Base-by-base conservation (phyloP, 1,140 invertebrate species). In the Macrostomum lignano region DNA sequence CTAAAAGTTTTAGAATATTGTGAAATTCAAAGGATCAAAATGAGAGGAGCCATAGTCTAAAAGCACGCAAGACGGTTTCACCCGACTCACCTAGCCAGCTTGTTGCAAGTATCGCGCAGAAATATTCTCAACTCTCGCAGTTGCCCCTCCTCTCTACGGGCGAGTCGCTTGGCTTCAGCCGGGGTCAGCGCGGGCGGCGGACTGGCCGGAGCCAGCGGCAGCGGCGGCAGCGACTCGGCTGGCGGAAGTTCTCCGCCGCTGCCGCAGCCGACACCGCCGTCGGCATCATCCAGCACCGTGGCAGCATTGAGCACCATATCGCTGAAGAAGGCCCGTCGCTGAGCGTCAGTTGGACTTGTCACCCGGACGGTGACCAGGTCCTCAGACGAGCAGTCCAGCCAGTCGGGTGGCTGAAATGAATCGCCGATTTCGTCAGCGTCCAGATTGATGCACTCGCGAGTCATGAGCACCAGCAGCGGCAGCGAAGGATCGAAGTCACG, bases 121-220 rank as follows among this genome's bases (percentile, higher is more conserved):
- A n/a, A n/a, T n/a, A n/a, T n/a, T 39, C 78, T 58, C 15, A 84
- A 58, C 55, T 84, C 74, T 38, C 75, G 58, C 22, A 81, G 51
- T 0, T 72, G 72, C 35, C 68, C 65, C 49, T 81, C 75, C 49
- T 81, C 74, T 40, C 70, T 67, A 39, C 74, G 66, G 36, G 67
- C 65, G 10, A 77, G 46, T 11, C 65, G 58, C 37, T 65, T 62
- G 21, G 66, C 51, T 44, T 81, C 71, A 77, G 57, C 39, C 70
- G 68, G n/a, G 21, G 67, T 63, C 30, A 71, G 70, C 25, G 67
- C 62, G 10, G 71, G 69, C 2, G 71, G 67, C 1, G 71, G 69
- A n/a, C n/a, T n/a, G n/a, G n/a, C n/a, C n/a, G n/a, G n/a, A n/a
- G n/a, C n/a, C n/a, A n/a, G n/a, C n/a, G 1, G 73, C 73, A n/a